Evolutionary conservation across 2,888 invertebrate genomes (phyloP).

Genomic region (Eristalis tenax): DNA sequence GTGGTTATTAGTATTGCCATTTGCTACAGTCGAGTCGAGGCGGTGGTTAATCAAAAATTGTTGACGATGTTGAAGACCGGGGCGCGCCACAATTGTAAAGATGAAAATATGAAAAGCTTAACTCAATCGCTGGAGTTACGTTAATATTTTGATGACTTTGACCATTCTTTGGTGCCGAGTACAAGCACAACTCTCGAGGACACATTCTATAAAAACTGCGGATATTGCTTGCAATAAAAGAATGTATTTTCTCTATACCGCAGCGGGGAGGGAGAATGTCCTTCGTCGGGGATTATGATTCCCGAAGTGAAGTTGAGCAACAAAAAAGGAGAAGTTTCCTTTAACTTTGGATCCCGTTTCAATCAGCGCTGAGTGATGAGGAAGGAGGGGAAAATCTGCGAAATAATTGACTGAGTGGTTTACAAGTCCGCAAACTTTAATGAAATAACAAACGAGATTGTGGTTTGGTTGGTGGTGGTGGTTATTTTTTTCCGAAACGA

Average conservation of each 20-base stretch:
- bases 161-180: background rate
- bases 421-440: background rate
- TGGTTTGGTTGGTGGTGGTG: background rate
- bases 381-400: background rate
- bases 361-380: background rate
- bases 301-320: background rate
- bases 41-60: slow-evolving; percentile 60
- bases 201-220: slow-evolving; percentile 13
- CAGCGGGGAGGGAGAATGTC: background rate
- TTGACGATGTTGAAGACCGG: slow-evolving; percentile 52
- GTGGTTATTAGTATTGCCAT: slow-evolving; percentile 42
- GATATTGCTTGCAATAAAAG: slow-evolving; percentile 66
- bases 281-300: background rate
- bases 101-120: slow-evolving; percentile 5
- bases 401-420: background rate
- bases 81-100: slow-evolving; percentile 18
- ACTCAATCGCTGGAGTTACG: slow-evolving; percentile 28
- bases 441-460: background rate
- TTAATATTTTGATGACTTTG: slow-evolving; percentile 34
- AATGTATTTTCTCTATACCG: background rate
- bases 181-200: background rate
- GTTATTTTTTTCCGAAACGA: background rate
- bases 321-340: background rate
- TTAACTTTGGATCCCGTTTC: background rate
- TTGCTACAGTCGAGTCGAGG: slow-evolving; percentile 41